Conservation (phyloP, 2,113 vertebrate genomes). For the Nycticebus coucang region DNA sequence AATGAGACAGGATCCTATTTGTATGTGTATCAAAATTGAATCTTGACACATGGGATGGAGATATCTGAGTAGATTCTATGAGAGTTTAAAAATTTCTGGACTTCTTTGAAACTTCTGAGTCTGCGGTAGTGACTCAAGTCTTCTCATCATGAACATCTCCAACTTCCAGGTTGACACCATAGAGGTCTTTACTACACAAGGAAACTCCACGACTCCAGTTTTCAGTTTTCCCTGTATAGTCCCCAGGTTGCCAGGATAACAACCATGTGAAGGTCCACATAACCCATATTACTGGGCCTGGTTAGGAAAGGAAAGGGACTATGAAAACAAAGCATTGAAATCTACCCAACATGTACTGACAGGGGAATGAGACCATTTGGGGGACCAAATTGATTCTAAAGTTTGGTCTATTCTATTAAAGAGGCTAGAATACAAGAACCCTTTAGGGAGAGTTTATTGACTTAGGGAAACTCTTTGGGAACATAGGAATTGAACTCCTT, state of each 20-base stretch:
- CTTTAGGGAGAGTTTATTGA: background rate
- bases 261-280: background rate
- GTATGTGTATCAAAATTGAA: background rate
- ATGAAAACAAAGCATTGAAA: background rate
- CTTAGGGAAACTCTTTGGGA: background rate
- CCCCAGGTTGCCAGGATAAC: background rate
- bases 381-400: background rate
- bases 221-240: background rate
- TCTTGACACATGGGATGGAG: background rate
- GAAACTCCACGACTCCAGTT: background rate
- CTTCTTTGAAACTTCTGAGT: background rate
- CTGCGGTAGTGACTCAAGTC: background rate
- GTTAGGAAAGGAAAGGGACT: background rate
- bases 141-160: background rate
- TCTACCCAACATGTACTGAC: background rate
- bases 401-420: background rate
- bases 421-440: background rate
- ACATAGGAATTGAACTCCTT: background rate
- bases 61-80: background rate
- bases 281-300: background rate
- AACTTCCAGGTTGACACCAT: fast-evolving
- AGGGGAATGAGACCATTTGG: background rate
- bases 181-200: background rate
- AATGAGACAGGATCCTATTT: background rate
- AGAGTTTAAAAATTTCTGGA: background rate